Evolutionary conservation across 2,797 vertebrate genomes (phyloP), one percentile per base, ranked within the genome.

Genomic region (Fistularia tabacaria): DNA sequence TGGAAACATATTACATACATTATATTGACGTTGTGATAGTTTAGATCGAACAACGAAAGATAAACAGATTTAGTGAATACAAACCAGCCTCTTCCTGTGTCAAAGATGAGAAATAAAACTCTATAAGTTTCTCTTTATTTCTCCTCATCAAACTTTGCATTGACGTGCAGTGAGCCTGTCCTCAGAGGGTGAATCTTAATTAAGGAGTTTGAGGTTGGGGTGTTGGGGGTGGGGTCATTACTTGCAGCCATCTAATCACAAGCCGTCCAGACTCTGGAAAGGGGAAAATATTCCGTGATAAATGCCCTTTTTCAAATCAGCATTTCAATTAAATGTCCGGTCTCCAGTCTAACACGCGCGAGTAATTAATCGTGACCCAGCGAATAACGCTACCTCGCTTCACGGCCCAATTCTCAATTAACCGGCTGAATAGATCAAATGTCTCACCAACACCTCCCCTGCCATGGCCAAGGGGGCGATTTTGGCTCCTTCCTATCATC

Each of bases 161-260:
- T 67, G 43, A 48, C 38, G 52, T 40, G 47, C 67, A 67, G 76
- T 54, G 57, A 68, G 64, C 64, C 62, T 54, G 66, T 68, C 66
- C 62, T 68, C 36, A 50, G 62, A 80, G 71, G 69, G 64, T 57
- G 59, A 73, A 74, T 79, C 79, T 72, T 83, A 82, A 86, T 83
- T 74, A 77, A 69, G 47, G 62, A 67, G 37, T 50, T 56, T 0
- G 64, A 66, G 36, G 48, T 57, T 0, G 11, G 48, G 58, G 40
- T 45, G 53, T 49, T 53, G 59, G 13, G 53, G 62, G 62, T 81
- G 79, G 75, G 59, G 69, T 81, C 61, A 82, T 78, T 69, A 25
- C 44, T 59, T 1, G 49, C 66, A 69, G 72, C 74, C 57, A 83
- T 84, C 77, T 77, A 70, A 83, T 87, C 77, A 57, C 62, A 71